A percentile compares a stretch with the other conserved stretches of the same genome.
phyloP scores from a whole-genome alignment of 2,888 invertebrate genomes.

The Gymnosoma rotundatum region DNA sequence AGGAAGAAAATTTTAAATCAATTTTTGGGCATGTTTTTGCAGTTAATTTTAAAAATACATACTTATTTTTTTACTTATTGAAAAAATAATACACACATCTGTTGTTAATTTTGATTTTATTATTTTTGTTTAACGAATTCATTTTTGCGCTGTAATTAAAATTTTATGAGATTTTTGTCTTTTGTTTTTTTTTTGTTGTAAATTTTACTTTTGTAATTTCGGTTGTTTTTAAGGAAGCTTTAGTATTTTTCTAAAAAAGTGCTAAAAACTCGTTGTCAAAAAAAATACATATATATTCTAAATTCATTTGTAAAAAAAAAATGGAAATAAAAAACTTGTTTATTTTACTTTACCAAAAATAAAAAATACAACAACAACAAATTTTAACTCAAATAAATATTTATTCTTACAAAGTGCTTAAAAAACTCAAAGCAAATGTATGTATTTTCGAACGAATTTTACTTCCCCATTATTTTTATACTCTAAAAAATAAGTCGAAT shows the following conservation, averaged over 20 bases:
- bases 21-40: not conserved
- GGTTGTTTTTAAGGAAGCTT: constrained; percentile 9
- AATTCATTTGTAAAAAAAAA: constrained; percentile 5
- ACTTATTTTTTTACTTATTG: not conserved
- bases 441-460: constrained; percentile 9
- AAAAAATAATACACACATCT: constrained; percentile 33
- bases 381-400: not conserved
- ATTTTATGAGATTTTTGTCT: constrained; percentile 25
- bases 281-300: constrained; percentile 32
- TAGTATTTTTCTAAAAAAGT: constrained; percentile 16
- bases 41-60: not conserved
- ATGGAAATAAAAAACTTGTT: constrained; percentile 44
- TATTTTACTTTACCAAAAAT: constrained; percentile 39
- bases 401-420: constrained; percentile 6
- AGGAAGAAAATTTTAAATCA: constrained; percentile 28
- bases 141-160: constrained; percentile 21
- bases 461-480: too few relatives aligned
- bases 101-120: constrained; percentile 21
- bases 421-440: not conserved
- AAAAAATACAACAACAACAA: constrained; percentile 10
- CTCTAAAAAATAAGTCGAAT: too few relatives aligned
- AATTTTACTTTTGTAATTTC: not conserved
- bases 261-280: not conserved
- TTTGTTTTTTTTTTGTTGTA: too few relatives aligned
- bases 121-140: not conserved